Base-by-base conservation (phyloP, 2,888 invertebrate genomes). In the Lasioglossum vierecki region DNA sequence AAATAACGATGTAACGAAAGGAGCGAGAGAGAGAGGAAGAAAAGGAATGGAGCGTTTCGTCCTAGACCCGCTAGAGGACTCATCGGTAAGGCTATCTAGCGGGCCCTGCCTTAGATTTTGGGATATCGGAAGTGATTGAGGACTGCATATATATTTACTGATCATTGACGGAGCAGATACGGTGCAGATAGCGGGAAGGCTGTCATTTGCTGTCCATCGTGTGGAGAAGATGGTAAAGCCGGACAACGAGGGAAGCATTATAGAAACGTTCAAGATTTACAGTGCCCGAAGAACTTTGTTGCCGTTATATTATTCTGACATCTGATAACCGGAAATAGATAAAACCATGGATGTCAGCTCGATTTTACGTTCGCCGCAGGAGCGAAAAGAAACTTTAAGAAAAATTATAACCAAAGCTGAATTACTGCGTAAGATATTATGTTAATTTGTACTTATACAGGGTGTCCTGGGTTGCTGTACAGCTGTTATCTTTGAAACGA, bases 371-470 rank as follows among this genome's bases (percentile, higher is more conserved):
- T 92, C 93, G 4, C 89, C 94, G 6, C 83, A 87, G 73, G 78
- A 89, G 71, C 89, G 94, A 46, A 93, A 92, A 87, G 83, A 90
- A 79, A 82, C 84, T 35, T 75, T 94, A 49, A 84, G 92, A 5
- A 60, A 22, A 6, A 79, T 86, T 11, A 79, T 79, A 79, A 71
- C 66, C 9, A 73, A 0, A 70, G 74, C 84, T 0, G 75, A 79
- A 74, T 57, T 71, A 26, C 87, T 94, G 39, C 87, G 94, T 93
- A 91, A 91, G 91, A 88, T 84, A 22, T 26, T n/a, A 66, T 39
- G 68, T 44, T 44, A 72, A 76, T 35, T 63, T 63, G 4, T 57
- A n/a, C n/a, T n/a, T n/a, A 3, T 30, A 63, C 11, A 63, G 30
- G 6, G 30, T 15, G 6, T 63, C n/a, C 5, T 2, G 15, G 15